Evolutionary conservation across 2,888 invertebrate species (phyloP).

Genomic region (Azorinus chamasolen): DNA sequence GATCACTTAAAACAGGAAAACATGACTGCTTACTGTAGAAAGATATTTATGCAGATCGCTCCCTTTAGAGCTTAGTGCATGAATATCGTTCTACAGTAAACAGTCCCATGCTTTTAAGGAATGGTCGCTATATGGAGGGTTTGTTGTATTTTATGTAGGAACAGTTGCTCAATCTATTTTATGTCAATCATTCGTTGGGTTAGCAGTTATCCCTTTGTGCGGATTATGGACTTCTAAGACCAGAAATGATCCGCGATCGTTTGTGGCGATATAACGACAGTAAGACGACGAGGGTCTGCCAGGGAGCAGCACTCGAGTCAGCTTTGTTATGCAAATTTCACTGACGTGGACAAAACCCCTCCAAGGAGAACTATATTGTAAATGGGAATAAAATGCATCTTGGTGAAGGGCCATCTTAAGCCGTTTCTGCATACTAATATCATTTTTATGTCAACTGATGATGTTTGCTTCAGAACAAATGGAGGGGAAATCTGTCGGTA

Average conservation of each 20-base stretch:
- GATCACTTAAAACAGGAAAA: too few species aligned
- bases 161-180: constrained; percentile 13
- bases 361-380: constrained; percentile 47
- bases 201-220: background rate
- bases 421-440: constrained; percentile 63
- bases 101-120: too few species aligned
- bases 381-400: constrained; percentile 60
- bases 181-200: constrained; percentile 22
- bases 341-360: constrained; percentile 45
- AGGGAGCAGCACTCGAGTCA: constrained; percentile 50
- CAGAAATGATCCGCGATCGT: constrained; percentile 42
- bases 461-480: constrained; percentile 54
- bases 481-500: constrained; percentile 64
- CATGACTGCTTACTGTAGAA: too few species aligned
- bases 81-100: too few species aligned
- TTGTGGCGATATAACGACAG: constrained; percentile 28
- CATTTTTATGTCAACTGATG: constrained; percentile 58
- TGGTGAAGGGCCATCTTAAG: constrained; percentile 46
- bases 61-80: too few species aligned
- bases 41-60: too few species aligned
- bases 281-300: constrained; percentile 26
- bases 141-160: too few species aligned
- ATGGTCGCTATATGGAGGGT: too few species aligned
- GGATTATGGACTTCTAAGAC: constrained; percentile 19
- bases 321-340: constrained; percentile 58